These are phyloP conservation scores for Synergus umbraculus DNA, from an alignment of 2,888 invertebrate genomes.

Conservation along the genomic window DNA sequence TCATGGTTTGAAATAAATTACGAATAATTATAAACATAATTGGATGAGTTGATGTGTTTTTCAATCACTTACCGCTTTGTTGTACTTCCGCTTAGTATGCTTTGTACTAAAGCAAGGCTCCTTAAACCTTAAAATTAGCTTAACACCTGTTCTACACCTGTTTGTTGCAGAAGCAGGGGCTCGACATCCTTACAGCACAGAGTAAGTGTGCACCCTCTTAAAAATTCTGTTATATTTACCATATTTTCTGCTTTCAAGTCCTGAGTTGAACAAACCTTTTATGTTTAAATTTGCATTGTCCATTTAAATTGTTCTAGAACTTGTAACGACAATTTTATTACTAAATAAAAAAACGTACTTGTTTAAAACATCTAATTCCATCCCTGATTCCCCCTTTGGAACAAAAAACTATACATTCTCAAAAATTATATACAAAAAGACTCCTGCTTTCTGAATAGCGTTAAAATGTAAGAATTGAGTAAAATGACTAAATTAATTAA, in stretches of 20 bases:
- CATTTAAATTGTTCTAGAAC: too few species aligned
- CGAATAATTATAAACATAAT: background rate
- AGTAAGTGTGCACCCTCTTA: constrained; percentile 48
- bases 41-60: background rate
- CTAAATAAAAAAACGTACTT: too few species aligned
- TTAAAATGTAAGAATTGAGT: too few species aligned
- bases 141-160: constrained; percentile 53
- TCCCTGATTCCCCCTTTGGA: too few species aligned
- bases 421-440: too few species aligned
- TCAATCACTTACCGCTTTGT: background rate
- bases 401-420: too few species aligned
- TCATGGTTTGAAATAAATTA: background rate
- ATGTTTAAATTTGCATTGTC: too few species aligned
- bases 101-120: background rate
- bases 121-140: constrained; percentile 13
- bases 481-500: too few species aligned
- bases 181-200: constrained; percentile 47
- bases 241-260: background rate
- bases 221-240: background rate
- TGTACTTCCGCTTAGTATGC: background rate
- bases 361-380: too few species aligned
- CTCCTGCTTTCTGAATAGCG: too few species aligned
- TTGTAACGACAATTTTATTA: too few species aligned
- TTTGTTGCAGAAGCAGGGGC: constrained; percentile 57
- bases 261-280: background rate